These are phyloP conservation scores for Micronycteris hirsuta DNA, from an alignment of 2,113 vertebrate species.

Conservation along the genomic window DNA sequence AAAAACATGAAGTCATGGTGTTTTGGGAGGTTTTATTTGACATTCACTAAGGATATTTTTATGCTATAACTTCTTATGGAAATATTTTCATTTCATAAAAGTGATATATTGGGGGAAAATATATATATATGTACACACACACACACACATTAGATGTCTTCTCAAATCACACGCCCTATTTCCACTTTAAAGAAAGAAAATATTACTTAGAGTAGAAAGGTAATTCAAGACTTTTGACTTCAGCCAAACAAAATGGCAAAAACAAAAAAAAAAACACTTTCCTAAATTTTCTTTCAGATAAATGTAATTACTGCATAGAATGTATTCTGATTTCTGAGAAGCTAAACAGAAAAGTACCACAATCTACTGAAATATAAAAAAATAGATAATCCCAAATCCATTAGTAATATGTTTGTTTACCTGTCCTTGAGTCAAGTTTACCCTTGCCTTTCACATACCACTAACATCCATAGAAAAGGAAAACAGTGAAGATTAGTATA, in stretches of 20 bases:
- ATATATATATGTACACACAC: too few species aligned
- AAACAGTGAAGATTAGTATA: background rate
- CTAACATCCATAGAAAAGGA: conserved; percentile 6
- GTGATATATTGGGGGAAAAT: background rate
- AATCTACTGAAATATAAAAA: conserved; percentile 29
- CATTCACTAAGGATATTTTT: background rate
- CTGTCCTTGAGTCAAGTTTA: background rate
- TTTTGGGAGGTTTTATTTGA: background rate
- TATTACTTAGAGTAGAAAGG: background rate
- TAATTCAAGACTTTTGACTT: background rate
- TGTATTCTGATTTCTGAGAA: conserved; percentile 34
- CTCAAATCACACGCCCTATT: background rate
- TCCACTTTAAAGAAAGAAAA: background rate
- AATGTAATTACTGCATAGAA: conserved; percentile 3
- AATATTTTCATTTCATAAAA: conserved; percentile 15
- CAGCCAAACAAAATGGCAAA: conserved; percentile 25
- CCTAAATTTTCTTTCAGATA: conserved; percentile 9
- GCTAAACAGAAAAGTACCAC: background rate
- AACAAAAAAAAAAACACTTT: background rate
- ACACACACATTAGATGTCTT: background rate
- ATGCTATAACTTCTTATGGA: background rate
- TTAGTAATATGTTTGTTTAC: background rate
- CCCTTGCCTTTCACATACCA: background rate
- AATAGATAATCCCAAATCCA: background rate
- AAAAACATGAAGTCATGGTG: background rate